Percentiles rank a stretch among this genome's conserved stretches.
Conservation (phyloP, 37 sponge, comb jelly and placozoan species). For the Cliona cf. orientalis region DNA sequence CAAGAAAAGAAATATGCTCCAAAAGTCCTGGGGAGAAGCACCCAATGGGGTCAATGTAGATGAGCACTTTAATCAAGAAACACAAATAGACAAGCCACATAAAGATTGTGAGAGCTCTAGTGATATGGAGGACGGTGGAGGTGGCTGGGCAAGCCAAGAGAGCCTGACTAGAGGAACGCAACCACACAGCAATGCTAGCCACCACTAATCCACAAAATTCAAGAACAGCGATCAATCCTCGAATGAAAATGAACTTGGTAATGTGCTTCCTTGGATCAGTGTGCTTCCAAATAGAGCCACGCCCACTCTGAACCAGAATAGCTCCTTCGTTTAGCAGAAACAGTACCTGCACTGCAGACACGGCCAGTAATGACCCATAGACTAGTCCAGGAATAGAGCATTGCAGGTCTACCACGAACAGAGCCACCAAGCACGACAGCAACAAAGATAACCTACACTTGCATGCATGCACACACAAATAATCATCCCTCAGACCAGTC, state of each 20-base stretch:
- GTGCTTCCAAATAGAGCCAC: too few relatives aligned
- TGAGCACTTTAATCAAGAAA: not conserved
- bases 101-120: not conserved
- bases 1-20: not conserved
- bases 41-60: not conserved
- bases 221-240: not conserved
- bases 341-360: not conserved
- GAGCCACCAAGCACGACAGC: too few relatives aligned
- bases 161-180: not conserved
- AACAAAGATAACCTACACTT: too few relatives aligned
- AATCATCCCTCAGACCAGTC: too few relatives aligned
- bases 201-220: not conserved
- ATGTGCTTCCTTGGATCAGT: too few relatives aligned
- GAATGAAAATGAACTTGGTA: not conserved
- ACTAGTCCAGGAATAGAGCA: conserved; percentile 28
- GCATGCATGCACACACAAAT: too few relatives aligned
- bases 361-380: conserved; percentile 20
- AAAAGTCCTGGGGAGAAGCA: not conserved
- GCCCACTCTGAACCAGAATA: conserved; percentile 18
- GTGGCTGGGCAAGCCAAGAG: not conserved
- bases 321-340: conserved; percentile 13
- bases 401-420: too few relatives aligned
- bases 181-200: not conserved
- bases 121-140: not conserved
- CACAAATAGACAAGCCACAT: not conserved